phyloP scores from a whole-genome alignment of 2,888 invertebrate genomes.

The Drosophila anomalata region DNA sequence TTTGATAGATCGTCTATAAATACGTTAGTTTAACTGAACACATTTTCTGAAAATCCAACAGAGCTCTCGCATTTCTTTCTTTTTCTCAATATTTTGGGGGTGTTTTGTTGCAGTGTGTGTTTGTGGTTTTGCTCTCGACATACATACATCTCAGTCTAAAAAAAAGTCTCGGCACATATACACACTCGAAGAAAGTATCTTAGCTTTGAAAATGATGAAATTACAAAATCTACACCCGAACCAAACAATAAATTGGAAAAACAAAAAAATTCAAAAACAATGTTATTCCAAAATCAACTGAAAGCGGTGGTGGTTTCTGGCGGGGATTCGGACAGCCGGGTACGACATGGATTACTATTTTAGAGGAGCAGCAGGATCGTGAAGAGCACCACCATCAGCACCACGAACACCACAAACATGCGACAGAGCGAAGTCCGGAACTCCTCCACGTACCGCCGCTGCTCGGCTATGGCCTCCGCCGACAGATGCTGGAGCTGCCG shows the following conservation, averaged over 20 bases:
- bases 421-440: conserved; percentile 11
- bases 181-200: conserved; percentile 7
- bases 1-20: conserved; percentile 68
- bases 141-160: conserved; percentile 65
- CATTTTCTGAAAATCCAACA: conserved; percentile 63
- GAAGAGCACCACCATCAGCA: conserved; percentile 9
- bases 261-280: conserved; percentile 22
- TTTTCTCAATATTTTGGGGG: conserved; percentile 17
- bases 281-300: conserved; percentile 53
- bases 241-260: conserved; percentile 26
- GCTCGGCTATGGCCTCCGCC: not conserved
- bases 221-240: conserved; percentile 6
- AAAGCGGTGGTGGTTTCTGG: conserved; percentile 50
- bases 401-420: conserved; percentile 25
- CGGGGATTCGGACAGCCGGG: conserved; percentile 1
- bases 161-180: conserved; percentile 16
- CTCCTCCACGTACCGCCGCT: conserved; percentile 1
- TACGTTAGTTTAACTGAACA: conserved; percentile 77
- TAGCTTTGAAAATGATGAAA: conserved; percentile 5
- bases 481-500: not conserved
- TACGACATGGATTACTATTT: conserved; percentile 1
- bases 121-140: conserved; percentile 53
- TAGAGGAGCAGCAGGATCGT: conserved; percentile 20
- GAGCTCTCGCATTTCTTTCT: conserved; percentile 40
- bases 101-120: not conserved